A percentile compares a stretch with the other conserved stretches of the same genome.
Evolutionary conservation across 2,888 invertebrate species (phyloP).

Genomic region (Athetis lepigone): DNA sequence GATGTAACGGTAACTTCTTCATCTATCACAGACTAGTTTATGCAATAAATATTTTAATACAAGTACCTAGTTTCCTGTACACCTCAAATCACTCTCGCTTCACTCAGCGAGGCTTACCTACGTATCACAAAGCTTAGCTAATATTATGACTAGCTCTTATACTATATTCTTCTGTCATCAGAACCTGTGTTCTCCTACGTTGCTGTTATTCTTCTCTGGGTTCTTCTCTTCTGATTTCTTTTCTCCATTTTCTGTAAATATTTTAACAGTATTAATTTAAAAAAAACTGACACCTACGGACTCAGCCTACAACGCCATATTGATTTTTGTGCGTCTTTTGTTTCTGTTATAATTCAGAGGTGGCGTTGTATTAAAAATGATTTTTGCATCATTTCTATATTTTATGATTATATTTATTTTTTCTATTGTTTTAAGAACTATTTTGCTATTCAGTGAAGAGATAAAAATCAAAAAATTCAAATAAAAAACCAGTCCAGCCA

Average conservation of each 20-base stretch:
- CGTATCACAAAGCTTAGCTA: slow-evolving; percentile 16
- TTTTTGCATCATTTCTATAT: no score
- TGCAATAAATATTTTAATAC: not conserved
- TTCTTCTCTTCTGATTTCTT: slow-evolving; percentile 52
- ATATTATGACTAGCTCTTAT: slow-evolving; percentile 57
- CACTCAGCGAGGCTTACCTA: not conserved
- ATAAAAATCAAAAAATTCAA: no score
- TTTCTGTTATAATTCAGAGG: no score
- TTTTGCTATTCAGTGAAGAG: no score
- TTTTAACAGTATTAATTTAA: no score
- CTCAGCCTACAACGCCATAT: no score
- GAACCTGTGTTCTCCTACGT: slow-evolving; percentile 54
- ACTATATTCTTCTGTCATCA: slow-evolving; percentile 16
- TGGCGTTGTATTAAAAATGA: no score
- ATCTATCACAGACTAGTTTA: slow-evolving; percentile 23
- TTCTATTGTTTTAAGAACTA: no score
- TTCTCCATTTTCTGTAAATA: slow-evolving; percentile 49
- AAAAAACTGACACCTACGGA: no score
- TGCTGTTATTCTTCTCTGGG: slow-evolving; percentile 49
- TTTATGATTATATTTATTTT: no score
- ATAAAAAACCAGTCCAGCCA: no score
- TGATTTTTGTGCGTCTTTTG: no score
- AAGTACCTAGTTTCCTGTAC: not conserved
- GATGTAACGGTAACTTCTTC: not conserved
- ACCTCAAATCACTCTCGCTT: not conserved